Conservation (phyloP, 2,888 invertebrate genomes). For the Phlogophora meticulosa region DNA sequence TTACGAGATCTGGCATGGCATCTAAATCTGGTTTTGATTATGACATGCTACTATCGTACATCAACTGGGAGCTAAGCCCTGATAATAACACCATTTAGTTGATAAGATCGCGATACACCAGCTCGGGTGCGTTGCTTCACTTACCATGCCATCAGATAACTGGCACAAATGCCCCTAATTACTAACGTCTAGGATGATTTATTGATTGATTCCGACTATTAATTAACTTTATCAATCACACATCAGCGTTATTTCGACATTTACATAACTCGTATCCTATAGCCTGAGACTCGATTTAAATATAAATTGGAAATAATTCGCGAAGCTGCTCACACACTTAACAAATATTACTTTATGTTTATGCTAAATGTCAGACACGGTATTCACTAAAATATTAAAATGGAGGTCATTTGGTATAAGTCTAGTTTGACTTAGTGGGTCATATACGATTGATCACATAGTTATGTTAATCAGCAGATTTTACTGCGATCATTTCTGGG, state of each 20-base stretch:
- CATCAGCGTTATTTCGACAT: slow-evolving; percentile 46
- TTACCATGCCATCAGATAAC: slow-evolving; percentile 35
- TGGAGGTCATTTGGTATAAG: slow-evolving; percentile 26
- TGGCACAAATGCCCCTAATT: slow-evolving; percentile 36
- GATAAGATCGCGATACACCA: slow-evolving; percentile 1
- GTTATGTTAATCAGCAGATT: slow-evolving; percentile 18
- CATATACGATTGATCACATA: slow-evolving; percentile 34
- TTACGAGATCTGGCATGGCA: neutral
- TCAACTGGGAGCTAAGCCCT: slow-evolving; percentile 16
- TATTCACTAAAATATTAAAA: slow-evolving; percentile 18
- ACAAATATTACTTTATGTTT: slow-evolving; percentile 33
- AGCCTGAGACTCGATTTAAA: slow-evolving; percentile 45
- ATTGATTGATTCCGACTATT: slow-evolving; percentile 41
- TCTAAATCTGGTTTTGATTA: slow-evolving; percentile 21
- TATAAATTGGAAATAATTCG: slow-evolving; percentile 54
- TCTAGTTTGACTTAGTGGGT: slow-evolving; percentile 23
- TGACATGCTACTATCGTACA: slow-evolving; percentile 1
- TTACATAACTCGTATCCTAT: slow-evolving; percentile 52
- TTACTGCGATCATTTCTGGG: neutral
- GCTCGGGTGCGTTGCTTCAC: slow-evolving; percentile 7
- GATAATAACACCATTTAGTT: slow-evolving; percentile 25
- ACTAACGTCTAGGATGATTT: slow-evolving; percentile 43
- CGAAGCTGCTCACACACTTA: slow-evolving; percentile 39
- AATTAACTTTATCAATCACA: slow-evolving; percentile 57
- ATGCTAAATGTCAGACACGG: slow-evolving; percentile 30